phyloP scores from a whole-genome alignment of 2,888 invertebrate genomes.

The Ceriagrion tenellum region DNA sequence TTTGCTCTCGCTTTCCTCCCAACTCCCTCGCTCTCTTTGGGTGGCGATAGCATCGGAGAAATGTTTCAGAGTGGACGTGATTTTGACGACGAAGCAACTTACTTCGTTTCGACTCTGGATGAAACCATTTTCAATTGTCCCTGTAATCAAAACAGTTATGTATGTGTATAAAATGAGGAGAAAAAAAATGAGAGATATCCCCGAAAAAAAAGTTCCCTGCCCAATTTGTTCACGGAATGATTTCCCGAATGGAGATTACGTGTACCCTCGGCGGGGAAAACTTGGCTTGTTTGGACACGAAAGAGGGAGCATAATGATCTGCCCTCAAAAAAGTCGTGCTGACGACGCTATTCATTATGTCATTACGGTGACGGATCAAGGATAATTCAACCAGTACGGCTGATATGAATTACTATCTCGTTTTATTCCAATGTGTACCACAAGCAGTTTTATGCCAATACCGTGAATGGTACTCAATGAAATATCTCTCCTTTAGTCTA shows the following conservation, averaged over 20 bases:
- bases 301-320: not conserved
- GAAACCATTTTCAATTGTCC: constrained; percentile 24
- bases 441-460: too few species aligned
- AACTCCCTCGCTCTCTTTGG: not conserved
- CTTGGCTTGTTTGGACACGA: constrained; percentile 2
- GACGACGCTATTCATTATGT: not conserved
- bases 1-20: not conserved
- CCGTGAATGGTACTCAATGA: too few species aligned
- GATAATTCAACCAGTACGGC: not conserved
- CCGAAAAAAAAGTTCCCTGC: not conserved
- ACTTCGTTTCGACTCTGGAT: not conserved
- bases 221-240: constrained; percentile 7
- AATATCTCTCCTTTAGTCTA: too few species aligned
- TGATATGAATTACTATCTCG: too few species aligned
- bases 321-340: not conserved
- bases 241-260: not conserved
- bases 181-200: not conserved
- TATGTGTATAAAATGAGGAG: too few species aligned
- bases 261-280: not conserved
- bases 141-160: constrained; percentile 14
- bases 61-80: not conserved
- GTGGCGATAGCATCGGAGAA: not conserved
- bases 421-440: too few species aligned
- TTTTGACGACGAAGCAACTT: not conserved
- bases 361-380: not conserved